Evolutionary conservation across 2,888 invertebrate genomes (phyloP).

Genomic region (Caenorhabditis sp.): DNA sequence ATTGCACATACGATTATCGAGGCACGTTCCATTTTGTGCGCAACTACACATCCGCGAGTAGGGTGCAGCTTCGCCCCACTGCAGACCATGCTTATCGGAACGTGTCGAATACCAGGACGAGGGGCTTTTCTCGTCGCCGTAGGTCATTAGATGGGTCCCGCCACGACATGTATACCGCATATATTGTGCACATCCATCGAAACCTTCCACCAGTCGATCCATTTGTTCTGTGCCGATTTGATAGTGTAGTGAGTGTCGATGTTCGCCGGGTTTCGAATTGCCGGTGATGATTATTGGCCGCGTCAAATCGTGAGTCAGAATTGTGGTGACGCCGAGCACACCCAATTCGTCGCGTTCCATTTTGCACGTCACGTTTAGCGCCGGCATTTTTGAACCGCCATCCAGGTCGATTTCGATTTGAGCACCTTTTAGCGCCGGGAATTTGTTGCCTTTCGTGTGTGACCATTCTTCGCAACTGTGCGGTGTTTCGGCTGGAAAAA

Average conservation of each 20-base stretch:
- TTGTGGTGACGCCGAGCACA: conserved; percentile 45
- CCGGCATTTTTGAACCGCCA: conserved; percentile 61
- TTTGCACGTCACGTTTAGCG: conserved; percentile 59
- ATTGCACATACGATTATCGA: conserved; percentile 62
- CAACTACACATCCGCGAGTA: conserved; percentile 67
- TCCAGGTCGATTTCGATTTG: conserved; percentile 67
- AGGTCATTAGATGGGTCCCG: conserved; percentile 64
- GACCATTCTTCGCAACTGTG: conserved; percentile 67
- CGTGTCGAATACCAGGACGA: conserved; percentile 63
- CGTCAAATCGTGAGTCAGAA: conserved; percentile 49
- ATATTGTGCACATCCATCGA: conserved; percentile 58
- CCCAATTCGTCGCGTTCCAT: conserved; percentile 50
- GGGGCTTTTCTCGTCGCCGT: conserved; percentile 63
- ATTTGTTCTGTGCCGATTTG: conserved; percentile 53
- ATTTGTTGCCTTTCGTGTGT: conserved; percentile 38
- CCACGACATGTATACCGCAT: conserved; percentile 66
- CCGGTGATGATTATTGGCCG: conserved; percentile 62
- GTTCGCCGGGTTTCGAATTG: conserved; percentile 61
- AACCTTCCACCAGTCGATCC: conserved; percentile 65
- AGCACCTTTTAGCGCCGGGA: conserved; percentile 33
- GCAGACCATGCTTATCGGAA: conserved; percentile 51
- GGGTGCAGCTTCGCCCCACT: conserved; percentile 69
- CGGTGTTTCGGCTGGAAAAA: conserved; percentile 55
- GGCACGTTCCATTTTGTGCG: conserved; percentile 65
- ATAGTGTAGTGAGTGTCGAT: conserved; percentile 59